Evolutionary conservation across 1,140 invertebrate species (phyloP).

Genomic region (Tetraneura akinire): DNA sequence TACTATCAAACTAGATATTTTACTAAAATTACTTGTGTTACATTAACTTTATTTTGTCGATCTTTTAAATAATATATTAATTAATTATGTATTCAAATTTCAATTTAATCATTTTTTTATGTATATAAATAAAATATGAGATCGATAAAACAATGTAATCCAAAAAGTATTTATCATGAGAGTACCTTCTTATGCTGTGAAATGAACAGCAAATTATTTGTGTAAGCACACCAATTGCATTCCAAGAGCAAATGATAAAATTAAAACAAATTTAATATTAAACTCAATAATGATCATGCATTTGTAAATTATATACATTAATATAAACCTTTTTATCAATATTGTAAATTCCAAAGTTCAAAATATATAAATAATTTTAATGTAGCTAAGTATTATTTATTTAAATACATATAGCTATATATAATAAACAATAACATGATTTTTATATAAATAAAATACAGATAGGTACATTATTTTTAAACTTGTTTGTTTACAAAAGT

Average conservation of each 20-base stretch:
- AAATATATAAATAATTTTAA: neutral
- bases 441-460: no score
- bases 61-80: conserved; percentile 3
- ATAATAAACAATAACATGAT: no score
- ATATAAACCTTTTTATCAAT: neutral
- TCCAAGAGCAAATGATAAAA: conserved; percentile 48
- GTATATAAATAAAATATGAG: neutral
- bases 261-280: conserved; percentile 46
- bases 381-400: neutral
- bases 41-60: conserved; percentile 24
- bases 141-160: conserved; percentile 35
- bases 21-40: conserved; percentile 17
- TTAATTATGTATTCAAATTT: neutral
- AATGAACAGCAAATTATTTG: conserved; percentile 47
- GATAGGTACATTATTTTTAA: no score
- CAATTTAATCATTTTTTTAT: neutral
- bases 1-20: neutral
- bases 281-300: conserved; percentile 43
- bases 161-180: conserved; percentile 36
- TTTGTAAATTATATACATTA: conserved; percentile 4
- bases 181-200: conserved; percentile 45
- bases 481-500: no score
- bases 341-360: no score
- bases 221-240: conserved; percentile 48
- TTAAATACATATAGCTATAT: no score